These are phyloP conservation scores for Acleris laterana DNA, from an alignment of 2,888 invertebrate genomes.

Conservation along the genomic window DNA sequence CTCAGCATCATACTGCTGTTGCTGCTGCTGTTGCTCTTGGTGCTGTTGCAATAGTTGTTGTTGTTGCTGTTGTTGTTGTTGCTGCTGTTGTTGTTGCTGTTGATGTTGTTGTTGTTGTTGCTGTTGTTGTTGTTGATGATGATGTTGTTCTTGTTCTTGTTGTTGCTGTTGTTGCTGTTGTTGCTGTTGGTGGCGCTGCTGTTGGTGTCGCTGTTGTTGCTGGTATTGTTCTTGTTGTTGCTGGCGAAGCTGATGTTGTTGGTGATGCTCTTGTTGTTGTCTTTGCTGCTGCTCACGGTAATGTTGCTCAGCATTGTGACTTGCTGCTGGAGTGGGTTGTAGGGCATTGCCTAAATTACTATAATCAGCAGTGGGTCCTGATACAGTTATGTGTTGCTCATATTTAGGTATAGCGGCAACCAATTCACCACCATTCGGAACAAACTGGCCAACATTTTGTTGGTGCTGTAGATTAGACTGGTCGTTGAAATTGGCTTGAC, in stretches of 20 bases:
- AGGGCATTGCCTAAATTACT: constrained; percentile 57
- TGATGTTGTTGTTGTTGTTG: constrained; percentile 54
- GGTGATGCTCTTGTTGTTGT: constrained; percentile 40
- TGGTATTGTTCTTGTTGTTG: constrained; percentile 35
- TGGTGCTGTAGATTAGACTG: constrained; percentile 65
- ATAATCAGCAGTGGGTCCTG: constrained; percentile 62
- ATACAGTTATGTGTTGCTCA: constrained; percentile 90
- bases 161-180: constrained; percentile 43
- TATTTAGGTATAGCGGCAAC: constrained; percentile 90
- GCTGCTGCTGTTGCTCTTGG: constrained; percentile 60
- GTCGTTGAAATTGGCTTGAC: constrained; percentile 57
- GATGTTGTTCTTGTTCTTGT: constrained; percentile 48
- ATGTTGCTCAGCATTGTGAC: constrained; percentile 43
- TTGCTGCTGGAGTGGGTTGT: constrained; percentile 49
- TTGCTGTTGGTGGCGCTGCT: constrained; percentile 9
- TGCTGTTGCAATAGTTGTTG: constrained; percentile 53
- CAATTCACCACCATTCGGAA: constrained; percentile 89
- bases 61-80: constrained; percentile 51
- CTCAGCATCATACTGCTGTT: constrained; percentile 69
- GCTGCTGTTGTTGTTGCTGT: constrained; percentile 56
- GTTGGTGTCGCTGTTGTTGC: constrained; percentile 29
- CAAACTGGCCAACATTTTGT: constrained; percentile 76
- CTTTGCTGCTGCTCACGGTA: constrained; percentile 37
- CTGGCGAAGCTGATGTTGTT: constrained; percentile 35
- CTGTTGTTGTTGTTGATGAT: constrained; percentile 49